Evolutionary conservation across 2,797 vertebrate species (phyloP).

Genomic region (Siniperca obscura): DNA sequence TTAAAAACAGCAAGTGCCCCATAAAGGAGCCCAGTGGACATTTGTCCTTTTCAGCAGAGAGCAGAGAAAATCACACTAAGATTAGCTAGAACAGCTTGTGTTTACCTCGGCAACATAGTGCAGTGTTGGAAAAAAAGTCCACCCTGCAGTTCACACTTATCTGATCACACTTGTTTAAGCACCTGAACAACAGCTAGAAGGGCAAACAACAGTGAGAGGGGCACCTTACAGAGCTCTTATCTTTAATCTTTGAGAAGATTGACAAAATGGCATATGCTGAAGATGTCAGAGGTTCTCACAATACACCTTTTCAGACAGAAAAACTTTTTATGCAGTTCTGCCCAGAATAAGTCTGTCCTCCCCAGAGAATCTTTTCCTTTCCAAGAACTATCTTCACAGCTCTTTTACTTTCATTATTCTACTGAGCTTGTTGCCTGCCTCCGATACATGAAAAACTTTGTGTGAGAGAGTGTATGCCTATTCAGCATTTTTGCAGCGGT

Average conservation of each 20-base stretch:
- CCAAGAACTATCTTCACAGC: conserved; percentile 23
- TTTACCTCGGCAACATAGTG: conserved; percentile 50
- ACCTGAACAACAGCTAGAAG: conserved; percentile 52
- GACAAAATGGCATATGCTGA: conserved; percentile 23
- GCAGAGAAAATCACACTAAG: conserved; percentile 59
- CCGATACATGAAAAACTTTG: not conserved
- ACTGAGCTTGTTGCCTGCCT: conserved; percentile 16
- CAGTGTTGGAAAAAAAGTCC: conserved; percentile 11
- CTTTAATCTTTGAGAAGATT: conserved; percentile 8
- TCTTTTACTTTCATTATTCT: conserved; percentile 39
- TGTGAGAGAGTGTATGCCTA: conserved; percentile 2
- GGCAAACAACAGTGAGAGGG: conserved; percentile 32
- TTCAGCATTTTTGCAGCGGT: conserved; percentile 36
- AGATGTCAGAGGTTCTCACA: conserved; percentile 44
- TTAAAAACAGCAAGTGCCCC: conserved; percentile 8
- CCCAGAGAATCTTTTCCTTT: conserved; percentile 11
- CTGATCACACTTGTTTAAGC: conserved; percentile 59
- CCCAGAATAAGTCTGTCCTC: conserved; percentile 22
- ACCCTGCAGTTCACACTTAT: conserved; percentile 55
- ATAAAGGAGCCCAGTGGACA: conserved; percentile 33
- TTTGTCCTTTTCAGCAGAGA: conserved; percentile 49
- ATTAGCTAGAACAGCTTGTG: conserved; percentile 49
- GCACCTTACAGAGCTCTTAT: conserved; percentile 35
- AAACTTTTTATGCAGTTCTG: conserved; percentile 8
- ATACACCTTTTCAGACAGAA: conserved; percentile 2